Evolutionary conservation across 2,113 vertebrate species (phyloP).

Genomic region (Perca schrenkii): DNA sequence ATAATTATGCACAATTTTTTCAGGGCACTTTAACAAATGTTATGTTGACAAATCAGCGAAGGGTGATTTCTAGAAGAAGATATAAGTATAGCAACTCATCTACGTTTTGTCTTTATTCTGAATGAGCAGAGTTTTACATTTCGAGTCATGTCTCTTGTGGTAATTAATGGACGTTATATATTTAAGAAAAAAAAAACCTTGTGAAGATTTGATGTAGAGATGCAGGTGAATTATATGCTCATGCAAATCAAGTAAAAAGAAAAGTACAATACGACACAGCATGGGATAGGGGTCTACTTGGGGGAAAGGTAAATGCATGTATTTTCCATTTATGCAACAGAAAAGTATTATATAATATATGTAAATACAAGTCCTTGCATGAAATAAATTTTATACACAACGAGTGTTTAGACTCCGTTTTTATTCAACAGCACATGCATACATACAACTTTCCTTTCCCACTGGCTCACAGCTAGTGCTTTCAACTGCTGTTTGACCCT

Average conservation of each 20-base stretch:
- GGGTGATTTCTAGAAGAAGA: constrained; percentile 58
- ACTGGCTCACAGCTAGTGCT: constrained; percentile 57
- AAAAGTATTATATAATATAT: constrained; percentile 84
- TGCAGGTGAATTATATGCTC: constrained; percentile 80
- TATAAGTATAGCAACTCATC: constrained; percentile 64
- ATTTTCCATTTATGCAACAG: constrained; percentile 96
- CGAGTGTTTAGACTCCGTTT: constrained; percentile 84
- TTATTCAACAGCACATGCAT: constrained; percentile 83
- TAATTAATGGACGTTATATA: constrained; percentile 76
- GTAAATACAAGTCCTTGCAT: constrained; percentile 93
- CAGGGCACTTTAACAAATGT: constrained; percentile 79
- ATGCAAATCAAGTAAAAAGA: constrained; percentile 85
- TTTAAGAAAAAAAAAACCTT: constrained; percentile 59
- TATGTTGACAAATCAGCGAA: constrained; percentile 64
- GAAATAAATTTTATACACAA: constrained; percentile 99
- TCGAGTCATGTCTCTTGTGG: constrained; percentile 79
- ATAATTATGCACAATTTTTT: constrained; percentile 78
- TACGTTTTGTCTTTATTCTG: constrained; percentile 69
- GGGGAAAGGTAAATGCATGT: constrained; percentile 96
- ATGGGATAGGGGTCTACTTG: constrained; percentile 86
- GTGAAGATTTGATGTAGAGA: constrained; percentile 79
- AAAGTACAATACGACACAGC: constrained; percentile 79
- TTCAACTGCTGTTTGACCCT: constrained; percentile 59
- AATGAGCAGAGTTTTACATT: constrained; percentile 75
- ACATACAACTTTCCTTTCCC: constrained; percentile 71